Percentiles rank a stretch among this genome's conserved stretches.
phyloP scores from a whole-genome alignment of 2,888 invertebrate species.

The Rotaria macrura region DNA sequence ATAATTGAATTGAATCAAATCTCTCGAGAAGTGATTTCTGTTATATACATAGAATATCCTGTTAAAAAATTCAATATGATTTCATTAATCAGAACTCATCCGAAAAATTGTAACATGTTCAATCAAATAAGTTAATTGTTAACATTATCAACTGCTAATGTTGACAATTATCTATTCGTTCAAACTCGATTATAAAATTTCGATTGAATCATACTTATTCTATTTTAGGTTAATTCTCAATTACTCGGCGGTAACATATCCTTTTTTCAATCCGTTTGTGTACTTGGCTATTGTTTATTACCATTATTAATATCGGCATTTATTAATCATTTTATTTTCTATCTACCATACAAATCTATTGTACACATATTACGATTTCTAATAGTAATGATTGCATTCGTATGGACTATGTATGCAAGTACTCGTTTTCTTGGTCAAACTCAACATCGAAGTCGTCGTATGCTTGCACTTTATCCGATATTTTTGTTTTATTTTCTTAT shows the following conservation, averaged over 20 bases:
- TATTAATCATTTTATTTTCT: slow-evolving; percentile 68
- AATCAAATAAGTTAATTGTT: too few relatives aligned
- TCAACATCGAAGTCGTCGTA: slow-evolving; percentile 56
- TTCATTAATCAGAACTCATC: too few relatives aligned
- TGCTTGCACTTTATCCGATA: slow-evolving; percentile 86
- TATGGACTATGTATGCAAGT: slow-evolving; percentile 90
- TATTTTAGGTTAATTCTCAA: slow-evolving; percentile 22
- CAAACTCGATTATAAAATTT: too few relatives aligned
- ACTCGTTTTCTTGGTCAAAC: slow-evolving; percentile 74
- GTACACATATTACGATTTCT: slow-evolving; percentile 71
- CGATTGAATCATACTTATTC: too few relatives aligned
- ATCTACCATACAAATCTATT: slow-evolving; percentile 58
- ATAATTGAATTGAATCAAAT: too few relatives aligned
- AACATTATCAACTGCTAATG: too few relatives aligned
- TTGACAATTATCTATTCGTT: too few relatives aligned
- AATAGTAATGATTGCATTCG: slow-evolving; percentile 70
- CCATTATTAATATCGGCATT: slow-evolving; percentile 76
- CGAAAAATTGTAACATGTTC: too few relatives aligned
- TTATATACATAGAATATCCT: too few relatives aligned
- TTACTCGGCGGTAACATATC: slow-evolving; percentile 36
- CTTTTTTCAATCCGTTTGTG: slow-evolving; percentile 78
- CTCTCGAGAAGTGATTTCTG: too few relatives aligned
- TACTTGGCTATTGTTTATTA: slow-evolving; percentile 87
- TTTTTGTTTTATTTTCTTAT: slow-evolving; percentile 88
- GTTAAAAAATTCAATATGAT: too few relatives aligned